Evolutionary conservation across 2,888 invertebrate species (phyloP), one percentile per base, ranked within the genome.

Genomic region (Drosophila fulvimacula): DNA sequence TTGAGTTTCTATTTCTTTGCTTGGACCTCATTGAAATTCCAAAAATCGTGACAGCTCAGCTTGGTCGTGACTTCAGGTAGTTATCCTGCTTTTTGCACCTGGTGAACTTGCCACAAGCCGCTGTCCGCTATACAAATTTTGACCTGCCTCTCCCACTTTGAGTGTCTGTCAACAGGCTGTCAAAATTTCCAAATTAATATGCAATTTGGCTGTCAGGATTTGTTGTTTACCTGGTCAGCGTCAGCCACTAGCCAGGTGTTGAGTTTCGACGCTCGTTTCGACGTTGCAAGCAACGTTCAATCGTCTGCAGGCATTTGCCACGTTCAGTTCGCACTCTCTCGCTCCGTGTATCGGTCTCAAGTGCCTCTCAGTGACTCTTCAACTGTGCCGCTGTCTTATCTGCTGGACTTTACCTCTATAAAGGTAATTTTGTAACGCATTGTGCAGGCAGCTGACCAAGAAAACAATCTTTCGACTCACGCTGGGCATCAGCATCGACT

Each of bases 111-210:
- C 41, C 19, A 27, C 46, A 19, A 2, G 1, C 13, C 38, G 38
- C 9, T 17, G 15, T 15, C 11, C 13, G 38, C 11, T 7, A 2
- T 6, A 36, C 19, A 17, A 11, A 15, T 49, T 44, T 39, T 69
- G 59, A 63, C 60, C 61, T 61, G 70, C 42, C 61, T 63, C 69
- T 59, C 44, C 60, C 69, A 66, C 55, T 67, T 59, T 68, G 59
- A 56, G 60, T 62, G 69, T 58, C 73, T 73, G 73, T 84, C 85
- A 70, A 58, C 62, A 51, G 60, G 57, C 55, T 59, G 48, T 76
- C 79, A 79, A 61, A 69, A 60, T 83, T 69, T 49, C 56, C 73
- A 70, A 86, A 83, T 83, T 87, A 84, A 87, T 83, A 78, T 87
- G 81, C 87, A 81, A 81, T 83, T 88, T 84, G 68, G 46, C 72